Evolutionary conservation across 30 jellyfish, hydroid and myxozoan species (phyloP).

Genomic region (Calvadosia cruxmelitensis): DNA sequence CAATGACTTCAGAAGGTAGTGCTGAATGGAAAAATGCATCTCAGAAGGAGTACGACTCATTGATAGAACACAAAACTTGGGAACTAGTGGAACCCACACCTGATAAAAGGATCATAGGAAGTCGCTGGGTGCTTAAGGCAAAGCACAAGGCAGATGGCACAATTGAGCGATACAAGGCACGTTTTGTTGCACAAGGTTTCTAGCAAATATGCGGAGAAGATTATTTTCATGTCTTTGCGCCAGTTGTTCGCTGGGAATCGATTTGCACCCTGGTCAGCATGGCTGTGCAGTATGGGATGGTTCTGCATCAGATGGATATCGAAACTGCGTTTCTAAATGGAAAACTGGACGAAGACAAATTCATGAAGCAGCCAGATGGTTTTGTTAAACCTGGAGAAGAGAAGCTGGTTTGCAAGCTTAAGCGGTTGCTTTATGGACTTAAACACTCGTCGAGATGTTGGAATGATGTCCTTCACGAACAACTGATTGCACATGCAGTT

Average conservation of each 20-base stretch:
- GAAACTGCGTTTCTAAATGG: neutral
- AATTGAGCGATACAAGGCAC: neutral
- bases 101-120: neutral
- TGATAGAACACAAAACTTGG: neutral
- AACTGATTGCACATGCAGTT: neutral
- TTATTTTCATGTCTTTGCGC: neutral
- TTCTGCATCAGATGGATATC: neutral
- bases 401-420: neutral
- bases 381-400: neutral
- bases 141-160: neutral
- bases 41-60: neutral
- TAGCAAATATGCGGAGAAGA: neutral
- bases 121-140: neutral
- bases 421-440: neutral
- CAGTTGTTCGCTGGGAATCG: neutral
- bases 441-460: slow-evolving; percentile 2
- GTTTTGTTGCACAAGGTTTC: neutral
- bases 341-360: neutral
- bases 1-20: neutral
- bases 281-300: slow-evolving; percentile 2
- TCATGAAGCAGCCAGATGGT: neutral
- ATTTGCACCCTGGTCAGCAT: neutral
- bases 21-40: neutral
- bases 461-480: neutral
- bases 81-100: neutral